These are phyloP conservation scores for Alligator sinensis DNA, from an alignment of 2,113 vertebrate genomes.

Conservation along the genomic window DNA sequence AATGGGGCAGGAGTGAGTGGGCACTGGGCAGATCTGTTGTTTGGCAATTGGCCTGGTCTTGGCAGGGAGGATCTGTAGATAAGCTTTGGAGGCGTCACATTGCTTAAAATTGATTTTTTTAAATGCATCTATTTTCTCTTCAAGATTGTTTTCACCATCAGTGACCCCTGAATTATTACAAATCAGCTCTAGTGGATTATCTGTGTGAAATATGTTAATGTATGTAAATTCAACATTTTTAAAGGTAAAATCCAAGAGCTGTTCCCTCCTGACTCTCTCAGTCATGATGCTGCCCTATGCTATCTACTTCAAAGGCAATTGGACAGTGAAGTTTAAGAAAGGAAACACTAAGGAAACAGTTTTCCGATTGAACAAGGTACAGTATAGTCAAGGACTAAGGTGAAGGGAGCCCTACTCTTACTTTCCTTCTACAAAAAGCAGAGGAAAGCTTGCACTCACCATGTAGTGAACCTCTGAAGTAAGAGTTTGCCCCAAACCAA, in stretches of 20 bases:
- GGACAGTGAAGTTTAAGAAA: slow-evolving; percentile 83
- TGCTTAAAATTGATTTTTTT: too few relatives aligned
- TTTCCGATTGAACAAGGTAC: slow-evolving; percentile 84
- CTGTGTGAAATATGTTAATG: background rate
- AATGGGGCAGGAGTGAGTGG: too few relatives aligned
- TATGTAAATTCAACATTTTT: slow-evolving; percentile 24
- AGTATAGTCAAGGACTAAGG: background rate
- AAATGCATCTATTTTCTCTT: too few relatives aligned
- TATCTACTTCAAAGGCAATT: slow-evolving; percentile 93
- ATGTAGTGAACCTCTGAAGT: too few relatives aligned
- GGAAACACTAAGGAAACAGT: slow-evolving; percentile 81
- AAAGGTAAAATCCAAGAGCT: slow-evolving; percentile 91
- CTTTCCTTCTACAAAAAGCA: background rate
- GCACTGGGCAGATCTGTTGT: too few relatives aligned
- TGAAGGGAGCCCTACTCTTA: background rate
- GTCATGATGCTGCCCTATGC: slow-evolving; percentile 81
- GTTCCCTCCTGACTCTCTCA: slow-evolving; percentile 81
- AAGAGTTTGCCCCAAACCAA: too few relatives aligned
- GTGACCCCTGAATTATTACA: background rate
- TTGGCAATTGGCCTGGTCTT: too few relatives aligned
- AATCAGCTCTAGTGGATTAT: background rate
- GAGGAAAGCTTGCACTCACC: background rate
- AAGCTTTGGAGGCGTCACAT: too few relatives aligned
- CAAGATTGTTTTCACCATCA: too few relatives aligned
- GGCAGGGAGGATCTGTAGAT: too few relatives aligned